Evolutionary conservation across 2,888 invertebrate genomes (phyloP), one percentile per base, ranked within the genome.

Genomic region (Hyposoter dolosus): DNA sequence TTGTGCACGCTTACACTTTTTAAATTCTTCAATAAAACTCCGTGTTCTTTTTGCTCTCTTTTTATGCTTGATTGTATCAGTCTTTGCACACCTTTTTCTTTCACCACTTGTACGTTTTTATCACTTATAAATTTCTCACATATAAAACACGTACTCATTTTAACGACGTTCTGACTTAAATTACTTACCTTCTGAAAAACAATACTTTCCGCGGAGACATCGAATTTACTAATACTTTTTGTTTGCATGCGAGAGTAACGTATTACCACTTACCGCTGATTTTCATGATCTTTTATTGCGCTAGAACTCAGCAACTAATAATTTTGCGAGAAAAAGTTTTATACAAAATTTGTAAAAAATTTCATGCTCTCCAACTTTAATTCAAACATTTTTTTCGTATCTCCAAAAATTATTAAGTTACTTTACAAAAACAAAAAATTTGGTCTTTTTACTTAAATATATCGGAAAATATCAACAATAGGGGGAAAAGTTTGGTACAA

Each of bases 121-220:
- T 79, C 79, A 68, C 66, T 40, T 68, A 79, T n/a, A 40, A 60
- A 60, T 69, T 79, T 79, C 56, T 79, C 60, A 69, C 79, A 56
- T 40, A 79, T 69, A 53, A 79, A 79, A 53, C 50, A 68, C 66
- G 66, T 43, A 53, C 35, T 68, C 78, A 78, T 78, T 32, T 32
- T 32, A 68, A 68, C 40, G 66, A 68, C 43, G 43, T 68, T 68
- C 66, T 19, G 66, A 43, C 43, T 50, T 50, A 50, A 17, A 17
- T 50, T 17, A 17, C 50, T 17, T 17, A 50, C 50, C 1, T 17
- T 3, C 17, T 50, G 17, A 2, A 50, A 50, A 50, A 50, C 12
- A 60, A 60, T 60, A 60, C 28, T 60, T 60, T 5, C 28, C 12
- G 28, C 19, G 23, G 60, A 28, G 28, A 60, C 19, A 3, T 28